Evolutionary conservation across 2,888 invertebrate species (phyloP).

Genomic region (Vanessa cardui): DNA sequence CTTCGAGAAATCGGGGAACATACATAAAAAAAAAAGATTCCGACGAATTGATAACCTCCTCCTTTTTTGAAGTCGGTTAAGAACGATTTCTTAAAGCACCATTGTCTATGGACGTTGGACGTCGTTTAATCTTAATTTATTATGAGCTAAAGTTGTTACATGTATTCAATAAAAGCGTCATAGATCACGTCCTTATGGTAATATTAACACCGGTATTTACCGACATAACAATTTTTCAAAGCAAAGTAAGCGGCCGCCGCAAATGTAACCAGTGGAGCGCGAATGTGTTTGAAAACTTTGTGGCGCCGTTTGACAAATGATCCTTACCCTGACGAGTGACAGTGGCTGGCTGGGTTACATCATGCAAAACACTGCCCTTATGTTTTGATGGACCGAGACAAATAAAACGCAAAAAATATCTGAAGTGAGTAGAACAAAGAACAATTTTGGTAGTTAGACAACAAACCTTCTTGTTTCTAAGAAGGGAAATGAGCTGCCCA

Average conservation of each 20-base stretch:
- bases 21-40: no score
- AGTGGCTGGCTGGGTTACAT: constrained; percentile 24
- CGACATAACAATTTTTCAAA: constrained; percentile 37
- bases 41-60: no score
- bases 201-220: constrained; percentile 36
- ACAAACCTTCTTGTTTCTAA: no score
- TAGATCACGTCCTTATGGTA: constrained; percentile 30
- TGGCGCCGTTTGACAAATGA: constrained; percentile 39
- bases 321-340: constrained; percentile 36
- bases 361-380: constrained; percentile 33
- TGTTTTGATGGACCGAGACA: constrained; percentile 1
- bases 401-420: no score
- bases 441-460: no score
- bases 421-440: no score
- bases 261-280: constrained; percentile 32
- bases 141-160: neutral
- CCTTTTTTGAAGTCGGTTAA: no score
- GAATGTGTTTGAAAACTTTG: constrained; percentile 32
- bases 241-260: constrained; percentile 32
- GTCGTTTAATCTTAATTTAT: neutral
- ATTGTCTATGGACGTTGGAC: no score
- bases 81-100: no score
- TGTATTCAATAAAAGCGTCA: constrained; percentile 5
- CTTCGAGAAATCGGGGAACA: no score
- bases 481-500: no score